Percentiles rank a stretch among this genome's conserved stretches.
These are phyloP conservation scores for Pteropus rufus DNA, from an alignment of 2,797 vertebrate species.

Conservation along the genomic window DNA sequence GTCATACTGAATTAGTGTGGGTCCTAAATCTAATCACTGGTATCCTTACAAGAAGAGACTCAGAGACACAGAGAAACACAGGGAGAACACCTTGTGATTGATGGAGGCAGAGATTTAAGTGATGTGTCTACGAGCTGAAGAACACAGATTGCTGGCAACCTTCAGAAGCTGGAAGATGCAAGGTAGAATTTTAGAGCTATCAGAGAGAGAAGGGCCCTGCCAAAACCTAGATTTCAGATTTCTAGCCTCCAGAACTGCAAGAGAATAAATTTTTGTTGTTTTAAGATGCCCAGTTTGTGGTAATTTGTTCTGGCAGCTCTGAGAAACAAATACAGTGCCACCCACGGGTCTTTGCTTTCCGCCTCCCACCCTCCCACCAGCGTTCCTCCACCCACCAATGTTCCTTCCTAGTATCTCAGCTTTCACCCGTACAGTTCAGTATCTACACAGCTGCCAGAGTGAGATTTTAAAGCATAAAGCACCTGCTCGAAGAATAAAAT, in stretches of 20 bases:
- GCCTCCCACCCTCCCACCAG: background rate
- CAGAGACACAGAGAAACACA: background rate
- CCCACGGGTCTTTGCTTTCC: background rate
- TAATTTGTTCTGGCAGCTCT: background rate
- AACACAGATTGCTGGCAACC: background rate
- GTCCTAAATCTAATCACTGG: background rate
- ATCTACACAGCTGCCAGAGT: no score
- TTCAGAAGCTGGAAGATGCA: background rate
- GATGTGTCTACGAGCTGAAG: background rate
- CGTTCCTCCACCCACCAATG: background rate
- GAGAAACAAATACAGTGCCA: background rate
- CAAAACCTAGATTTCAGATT: background rate
- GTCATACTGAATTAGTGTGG: background rate
- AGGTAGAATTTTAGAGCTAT: background rate
- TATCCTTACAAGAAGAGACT: background rate
- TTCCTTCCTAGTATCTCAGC: background rate
- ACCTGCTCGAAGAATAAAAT: background rate
- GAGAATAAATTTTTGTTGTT: background rate
- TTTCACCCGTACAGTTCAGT: background rate
- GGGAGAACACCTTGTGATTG: background rate
- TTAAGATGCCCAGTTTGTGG: background rate
- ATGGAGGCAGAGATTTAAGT: background rate
- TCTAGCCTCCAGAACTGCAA: background rate
- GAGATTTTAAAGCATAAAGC: background rate
- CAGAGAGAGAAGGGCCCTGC: fast-evolving